phyloP scores from a whole-genome alignment of 2,113 vertebrate genomes.

The Xenopus borealis region DNA sequence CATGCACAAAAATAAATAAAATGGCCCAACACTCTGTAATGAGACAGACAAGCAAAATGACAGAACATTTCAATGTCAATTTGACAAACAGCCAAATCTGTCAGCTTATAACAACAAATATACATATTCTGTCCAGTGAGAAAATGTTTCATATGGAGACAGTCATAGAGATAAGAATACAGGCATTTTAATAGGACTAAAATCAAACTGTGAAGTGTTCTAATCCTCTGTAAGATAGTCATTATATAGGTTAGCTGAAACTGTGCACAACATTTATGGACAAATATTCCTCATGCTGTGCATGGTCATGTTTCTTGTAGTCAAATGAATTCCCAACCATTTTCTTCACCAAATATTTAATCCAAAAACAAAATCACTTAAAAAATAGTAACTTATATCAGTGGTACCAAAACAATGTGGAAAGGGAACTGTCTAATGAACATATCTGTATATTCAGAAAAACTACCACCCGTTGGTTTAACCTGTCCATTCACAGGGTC shows the following conservation, averaged over 20 bases:
- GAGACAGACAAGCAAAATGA: constrained; percentile 45
- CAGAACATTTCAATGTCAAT: constrained; percentile 51
- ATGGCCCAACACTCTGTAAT: constrained; percentile 38
- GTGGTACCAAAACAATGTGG: not conserved
- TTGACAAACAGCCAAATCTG: constrained; percentile 42
- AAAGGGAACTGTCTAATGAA: too few species aligned
- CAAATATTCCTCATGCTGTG: too few species aligned
- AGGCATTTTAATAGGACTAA: constrained; percentile 38
- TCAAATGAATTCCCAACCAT: constrained; percentile 33
- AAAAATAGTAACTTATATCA: constrained; percentile 8
- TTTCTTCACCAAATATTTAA: not conserved
- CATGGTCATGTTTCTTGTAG: constrained; percentile 26
- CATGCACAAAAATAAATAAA: constrained; percentile 49
- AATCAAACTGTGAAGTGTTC: constrained; percentile 23
- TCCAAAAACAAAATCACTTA: too few species aligned
- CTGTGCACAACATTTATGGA: not conserved
- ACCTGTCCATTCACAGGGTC: too few species aligned
- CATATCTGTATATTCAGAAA: too few species aligned
- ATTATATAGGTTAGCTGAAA: constrained; percentile 48
- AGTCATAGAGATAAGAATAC: constrained; percentile 52
- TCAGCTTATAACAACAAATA: constrained; percentile 50
- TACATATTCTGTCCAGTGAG: constrained; percentile 49
- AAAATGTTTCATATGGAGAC: constrained; percentile 48
- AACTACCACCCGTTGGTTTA: too few species aligned
- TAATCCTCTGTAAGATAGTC: constrained; percentile 48